Conservation (phyloP, 2,113 vertebrate species). For the Alethe diademata region DNA sequence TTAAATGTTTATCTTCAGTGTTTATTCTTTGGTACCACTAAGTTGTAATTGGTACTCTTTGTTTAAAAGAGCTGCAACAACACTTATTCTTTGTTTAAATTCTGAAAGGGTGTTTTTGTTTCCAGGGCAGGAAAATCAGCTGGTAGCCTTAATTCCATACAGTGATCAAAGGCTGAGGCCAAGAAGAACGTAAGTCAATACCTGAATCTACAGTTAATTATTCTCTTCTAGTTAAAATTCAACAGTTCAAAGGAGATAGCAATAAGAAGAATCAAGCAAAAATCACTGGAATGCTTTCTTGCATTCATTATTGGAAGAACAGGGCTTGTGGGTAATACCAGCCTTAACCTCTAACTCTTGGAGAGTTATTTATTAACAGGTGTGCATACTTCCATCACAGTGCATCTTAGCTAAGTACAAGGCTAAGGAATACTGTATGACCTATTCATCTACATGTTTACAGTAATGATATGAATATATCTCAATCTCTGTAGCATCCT, state of each 20-base stretch:
- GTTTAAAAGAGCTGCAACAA: neutral
- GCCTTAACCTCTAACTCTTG: neutral
- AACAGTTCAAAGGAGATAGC: neutral
- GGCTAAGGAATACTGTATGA: neutral
- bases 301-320: neutral
- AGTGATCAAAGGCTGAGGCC: slow-evolving; percentile 93
- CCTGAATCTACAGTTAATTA: neutral
- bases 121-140: slow-evolving; percentile 96
- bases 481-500: neutral
- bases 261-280: neutral
- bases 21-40: neutral
- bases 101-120: slow-evolving; percentile 40
- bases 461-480: neutral
- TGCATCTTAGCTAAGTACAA: neutral
- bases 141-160: slow-evolving; percentile 97
- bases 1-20: neutral
- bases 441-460: neutral
- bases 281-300: neutral
- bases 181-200: slow-evolving; percentile 90
- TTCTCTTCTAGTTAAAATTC: neutral
- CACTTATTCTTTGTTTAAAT: neutral
- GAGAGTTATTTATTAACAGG: neutral
- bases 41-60: neutral
- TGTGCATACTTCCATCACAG: neutral
- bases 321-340: neutral